phyloP scores from a whole-genome alignment of 2,113 vertebrate species.

The Nesospiza acunhae region DNA sequence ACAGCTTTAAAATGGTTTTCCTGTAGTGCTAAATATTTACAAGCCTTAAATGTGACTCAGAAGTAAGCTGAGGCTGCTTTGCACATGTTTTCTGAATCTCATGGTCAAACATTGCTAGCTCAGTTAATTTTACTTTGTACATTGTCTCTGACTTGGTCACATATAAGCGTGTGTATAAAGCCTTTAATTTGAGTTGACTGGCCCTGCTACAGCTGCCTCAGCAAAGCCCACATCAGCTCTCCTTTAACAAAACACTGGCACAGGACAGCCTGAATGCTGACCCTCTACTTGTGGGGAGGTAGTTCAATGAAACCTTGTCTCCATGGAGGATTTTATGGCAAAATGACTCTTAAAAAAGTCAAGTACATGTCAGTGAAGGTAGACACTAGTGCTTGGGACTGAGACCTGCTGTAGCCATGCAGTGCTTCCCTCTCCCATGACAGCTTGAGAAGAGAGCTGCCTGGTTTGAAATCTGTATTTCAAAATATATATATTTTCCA shows the following conservation, averaged over 20 bases:
- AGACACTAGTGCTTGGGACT: background rate
- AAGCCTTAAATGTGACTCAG: background rate
- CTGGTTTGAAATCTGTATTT: background rate
- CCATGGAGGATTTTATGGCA: background rate
- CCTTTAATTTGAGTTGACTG: background rate
- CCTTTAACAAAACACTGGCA: background rate
- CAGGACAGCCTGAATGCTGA: background rate
- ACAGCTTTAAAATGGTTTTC: background rate
- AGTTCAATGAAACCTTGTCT: background rate
- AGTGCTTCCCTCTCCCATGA: background rate
- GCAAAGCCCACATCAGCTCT: background rate
- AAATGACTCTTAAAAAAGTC: background rate
- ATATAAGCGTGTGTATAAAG: background rate
- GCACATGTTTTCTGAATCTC: background rate
- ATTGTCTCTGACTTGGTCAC: background rate
- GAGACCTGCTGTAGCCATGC: background rate
- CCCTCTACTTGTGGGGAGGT: background rate
- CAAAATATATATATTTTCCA: background rate
- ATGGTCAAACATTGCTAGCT: background rate
- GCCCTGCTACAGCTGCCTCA: background rate
- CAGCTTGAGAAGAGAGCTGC: background rate
- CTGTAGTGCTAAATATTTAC: background rate
- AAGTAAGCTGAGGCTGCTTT: background rate
- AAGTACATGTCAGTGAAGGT: background rate
- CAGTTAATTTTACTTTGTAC: background rate